Conservation (phyloP, 2,888 invertebrate species). For the Nomada ferruginata region DNA sequence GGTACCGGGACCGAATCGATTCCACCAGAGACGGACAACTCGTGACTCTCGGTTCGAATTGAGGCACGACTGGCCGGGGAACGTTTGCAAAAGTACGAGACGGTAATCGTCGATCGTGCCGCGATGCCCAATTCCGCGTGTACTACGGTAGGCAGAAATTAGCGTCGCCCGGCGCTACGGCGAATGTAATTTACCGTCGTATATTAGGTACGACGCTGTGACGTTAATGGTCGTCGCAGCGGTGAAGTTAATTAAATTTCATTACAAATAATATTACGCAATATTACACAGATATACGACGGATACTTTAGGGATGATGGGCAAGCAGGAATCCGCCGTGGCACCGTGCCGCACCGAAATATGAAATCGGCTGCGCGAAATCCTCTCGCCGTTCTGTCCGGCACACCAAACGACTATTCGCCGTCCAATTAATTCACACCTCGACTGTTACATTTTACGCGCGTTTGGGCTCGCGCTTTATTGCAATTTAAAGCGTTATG, state of each 20-base stretch:
- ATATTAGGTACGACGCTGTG: conserved; percentile 57
- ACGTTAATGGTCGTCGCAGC: conserved; percentile 65
- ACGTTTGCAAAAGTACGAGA: conserved; percentile 51
- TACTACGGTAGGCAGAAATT: conserved; percentile 48
- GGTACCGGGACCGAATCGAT: not conserved
- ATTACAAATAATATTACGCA: conserved; percentile 72
- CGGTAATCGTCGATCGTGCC: conserved; percentile 59
- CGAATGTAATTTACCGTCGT: conserved; percentile 66
- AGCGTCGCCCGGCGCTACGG: conserved; percentile 32
- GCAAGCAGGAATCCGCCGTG: conserved; percentile 7
- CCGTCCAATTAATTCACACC: conserved; percentile 59
- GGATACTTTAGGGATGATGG: conserved; percentile 33
- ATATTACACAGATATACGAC: conserved; percentile 50
- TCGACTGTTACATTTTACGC: conserved; percentile 49
- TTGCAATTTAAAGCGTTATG: not conserved
- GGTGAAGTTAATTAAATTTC: conserved; percentile 74
- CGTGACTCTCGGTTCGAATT: conserved; percentile 32
- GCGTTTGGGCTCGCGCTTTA: not conserved
- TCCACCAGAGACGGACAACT: not conserved
- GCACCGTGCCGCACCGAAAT: conserved; percentile 37
- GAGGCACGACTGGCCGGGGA: not conserved
- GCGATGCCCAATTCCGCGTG: conserved; percentile 49
- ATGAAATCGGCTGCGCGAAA: conserved; percentile 56
- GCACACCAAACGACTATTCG: conserved; percentile 35
- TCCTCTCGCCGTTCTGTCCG: conserved; percentile 43